phyloP scores from a whole-genome alignment of 37 sponge, comb jelly and placozoan species.

The Aplysina aerophoba region DNA sequence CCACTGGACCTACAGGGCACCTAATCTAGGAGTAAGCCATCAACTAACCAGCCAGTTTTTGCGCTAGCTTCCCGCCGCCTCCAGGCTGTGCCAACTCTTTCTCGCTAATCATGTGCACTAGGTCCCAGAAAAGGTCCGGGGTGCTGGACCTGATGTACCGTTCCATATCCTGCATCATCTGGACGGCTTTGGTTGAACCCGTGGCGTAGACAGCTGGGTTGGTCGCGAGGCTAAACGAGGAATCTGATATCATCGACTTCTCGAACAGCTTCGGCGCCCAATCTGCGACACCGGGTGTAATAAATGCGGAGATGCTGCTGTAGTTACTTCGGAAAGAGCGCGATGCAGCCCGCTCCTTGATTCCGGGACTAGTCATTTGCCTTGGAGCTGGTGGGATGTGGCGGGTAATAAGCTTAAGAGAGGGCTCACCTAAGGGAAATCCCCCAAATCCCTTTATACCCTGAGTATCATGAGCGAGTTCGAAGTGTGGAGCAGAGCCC shows the following conservation, averaged over 20 bases:
- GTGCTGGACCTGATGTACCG: not conserved
- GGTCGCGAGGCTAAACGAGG: not conserved
- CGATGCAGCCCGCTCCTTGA: not conserved
- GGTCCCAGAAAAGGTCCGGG: not conserved
- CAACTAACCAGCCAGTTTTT: slow-evolving; percentile 5
- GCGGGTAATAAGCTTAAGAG: no score
- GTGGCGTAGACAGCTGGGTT: not conserved
- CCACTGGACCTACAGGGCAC: no score
- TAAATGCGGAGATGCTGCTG: no score
- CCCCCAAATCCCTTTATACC: not conserved
- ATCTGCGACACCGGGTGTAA: no score
- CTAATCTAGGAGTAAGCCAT: no score
- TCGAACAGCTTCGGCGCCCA: not conserved
- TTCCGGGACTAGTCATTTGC: no score
- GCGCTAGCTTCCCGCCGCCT: not conserved
- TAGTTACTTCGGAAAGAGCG: no score
- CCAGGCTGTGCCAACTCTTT: not conserved
- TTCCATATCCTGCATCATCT: slow-evolving; percentile 19
- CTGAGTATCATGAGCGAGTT: slow-evolving; percentile 6
- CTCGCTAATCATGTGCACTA: slow-evolving; percentile 16
- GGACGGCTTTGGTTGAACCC: not conserved
- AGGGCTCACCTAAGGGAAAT: no score
- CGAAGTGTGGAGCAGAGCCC: not conserved
- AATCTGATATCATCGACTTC: not conserved
- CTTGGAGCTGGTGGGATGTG: no score